These are phyloP conservation scores for Lochmaea crataegi DNA, from an alignment of 2,888 invertebrate species.

Conservation along the genomic window DNA sequence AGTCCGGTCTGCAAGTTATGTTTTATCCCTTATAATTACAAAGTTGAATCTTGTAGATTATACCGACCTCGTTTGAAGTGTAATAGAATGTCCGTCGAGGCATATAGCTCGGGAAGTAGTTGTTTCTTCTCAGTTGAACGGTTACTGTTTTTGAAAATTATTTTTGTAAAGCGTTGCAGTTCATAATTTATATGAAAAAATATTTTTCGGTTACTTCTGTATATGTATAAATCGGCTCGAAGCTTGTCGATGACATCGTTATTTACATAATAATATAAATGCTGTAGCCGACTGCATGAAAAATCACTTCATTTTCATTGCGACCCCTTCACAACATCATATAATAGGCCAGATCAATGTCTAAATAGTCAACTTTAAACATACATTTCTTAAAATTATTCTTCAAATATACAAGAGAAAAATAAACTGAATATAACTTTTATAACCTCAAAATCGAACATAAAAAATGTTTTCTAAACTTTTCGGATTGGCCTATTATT, in stretches of 20 bases:
- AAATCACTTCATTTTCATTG: constrained; percentile 4
- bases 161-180: too few species aligned
- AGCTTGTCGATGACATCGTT: not conserved
- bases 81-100: too few species aligned
- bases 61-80: too few species aligned
- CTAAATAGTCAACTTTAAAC: too few species aligned
- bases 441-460: not conserved
- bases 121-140: too few species aligned
- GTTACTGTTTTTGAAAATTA: too few species aligned
- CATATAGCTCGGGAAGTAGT: too few species aligned
- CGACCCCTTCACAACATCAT: not conserved
- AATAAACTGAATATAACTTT: not conserved
- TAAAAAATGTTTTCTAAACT: not conserved
- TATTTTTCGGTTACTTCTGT: not conserved
- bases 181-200: not conserved
- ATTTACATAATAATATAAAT: not conserved
- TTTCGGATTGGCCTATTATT: constrained; percentile 1
- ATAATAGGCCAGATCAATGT: not conserved
- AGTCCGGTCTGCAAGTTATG: too few species aligned
- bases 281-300: constrained; percentile 4
- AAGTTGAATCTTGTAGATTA: too few species aligned
- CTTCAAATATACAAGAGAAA: too few species aligned
- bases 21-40: too few species aligned
- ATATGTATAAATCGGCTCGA: not conserved
- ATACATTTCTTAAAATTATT: too few species aligned